Conservation (phyloP, 2,113 vertebrate genomes). For the Xerus inauris region DNA sequence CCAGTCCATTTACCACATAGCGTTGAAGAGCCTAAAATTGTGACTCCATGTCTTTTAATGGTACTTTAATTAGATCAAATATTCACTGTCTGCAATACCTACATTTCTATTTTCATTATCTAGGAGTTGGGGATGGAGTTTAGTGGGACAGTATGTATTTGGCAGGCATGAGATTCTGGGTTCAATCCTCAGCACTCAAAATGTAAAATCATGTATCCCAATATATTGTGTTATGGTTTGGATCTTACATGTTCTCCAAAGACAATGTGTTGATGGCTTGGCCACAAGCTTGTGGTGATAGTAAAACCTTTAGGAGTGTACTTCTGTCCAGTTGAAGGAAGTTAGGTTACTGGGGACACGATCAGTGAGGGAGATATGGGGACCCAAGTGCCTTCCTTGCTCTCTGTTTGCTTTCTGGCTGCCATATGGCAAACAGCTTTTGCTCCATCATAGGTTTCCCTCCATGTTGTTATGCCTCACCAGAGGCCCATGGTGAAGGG, state of each 20-base stretch:
- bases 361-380: background rate
- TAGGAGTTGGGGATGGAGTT: background rate
- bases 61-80: background rate
- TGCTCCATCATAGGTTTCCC: accelerated
- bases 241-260: background rate
- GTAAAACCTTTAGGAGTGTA: background rate
- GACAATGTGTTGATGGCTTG: background rate
- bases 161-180: too few species aligned
- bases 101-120: background rate
- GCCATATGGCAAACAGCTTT: background rate
- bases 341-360: background rate
- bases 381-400: too few species aligned
- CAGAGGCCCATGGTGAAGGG: too few species aligned
- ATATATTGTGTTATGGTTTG: background rate
- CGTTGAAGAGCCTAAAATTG: background rate
- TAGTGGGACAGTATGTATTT: background rate
- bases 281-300: background rate
- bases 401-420: background rate
- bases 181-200: background rate
- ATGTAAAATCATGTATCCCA: background rate
- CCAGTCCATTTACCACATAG: background rate
- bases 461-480: background rate
- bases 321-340: background rate
- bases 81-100: background rate
- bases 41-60: background rate